Evolutionary conservation across 2,888 invertebrate genomes (phyloP).

Genomic region (Oxyscelio sp.): DNA sequence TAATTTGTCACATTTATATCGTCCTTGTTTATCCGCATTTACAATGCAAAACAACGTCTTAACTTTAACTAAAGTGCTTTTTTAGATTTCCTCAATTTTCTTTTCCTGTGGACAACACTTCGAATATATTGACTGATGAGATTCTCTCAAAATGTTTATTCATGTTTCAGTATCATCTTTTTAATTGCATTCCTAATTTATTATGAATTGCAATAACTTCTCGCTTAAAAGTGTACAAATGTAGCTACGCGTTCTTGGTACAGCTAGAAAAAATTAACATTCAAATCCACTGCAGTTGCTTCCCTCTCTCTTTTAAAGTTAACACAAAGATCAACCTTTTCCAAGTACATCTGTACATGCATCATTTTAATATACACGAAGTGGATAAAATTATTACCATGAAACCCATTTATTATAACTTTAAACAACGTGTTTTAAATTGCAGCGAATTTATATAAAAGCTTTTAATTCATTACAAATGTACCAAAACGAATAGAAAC

Average conservation of each 20-base stretch:
- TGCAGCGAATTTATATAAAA: neutral
- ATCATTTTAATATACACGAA: neutral
- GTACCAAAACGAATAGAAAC: too few relatives aligned
- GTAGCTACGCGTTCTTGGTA: constrained; percentile 9
- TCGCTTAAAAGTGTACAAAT: constrained; percentile 37
- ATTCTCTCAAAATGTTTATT: constrained; percentile 17
- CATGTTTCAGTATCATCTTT: constrained; percentile 3
- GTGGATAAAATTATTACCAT: constrained; percentile 8
- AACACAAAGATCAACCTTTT: constrained; percentile 41
- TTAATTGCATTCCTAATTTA: constrained; percentile 36
- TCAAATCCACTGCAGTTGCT: constrained; percentile 17
- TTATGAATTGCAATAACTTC: constrained; percentile 17
- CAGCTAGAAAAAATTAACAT: constrained; percentile 37
- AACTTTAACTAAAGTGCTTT: too few relatives aligned
- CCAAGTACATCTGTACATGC: constrained; percentile 15
- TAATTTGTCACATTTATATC: too few relatives aligned
- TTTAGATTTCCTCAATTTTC: too few relatives aligned
- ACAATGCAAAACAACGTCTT: too few relatives aligned
- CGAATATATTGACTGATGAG: neutral
- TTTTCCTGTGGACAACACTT: neutral
- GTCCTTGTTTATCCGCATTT: too few relatives aligned
- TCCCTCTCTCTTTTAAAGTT: constrained; percentile 14
- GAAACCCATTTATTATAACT: neutral
- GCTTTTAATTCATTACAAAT: neutral
- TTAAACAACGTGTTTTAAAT: neutral